A percentile compares a stretch with the other conserved stretches of the same genome.
phyloP scores from a whole-genome alignment of 1,140 invertebrate species.

The Drosophila eugracilis region DNA sequence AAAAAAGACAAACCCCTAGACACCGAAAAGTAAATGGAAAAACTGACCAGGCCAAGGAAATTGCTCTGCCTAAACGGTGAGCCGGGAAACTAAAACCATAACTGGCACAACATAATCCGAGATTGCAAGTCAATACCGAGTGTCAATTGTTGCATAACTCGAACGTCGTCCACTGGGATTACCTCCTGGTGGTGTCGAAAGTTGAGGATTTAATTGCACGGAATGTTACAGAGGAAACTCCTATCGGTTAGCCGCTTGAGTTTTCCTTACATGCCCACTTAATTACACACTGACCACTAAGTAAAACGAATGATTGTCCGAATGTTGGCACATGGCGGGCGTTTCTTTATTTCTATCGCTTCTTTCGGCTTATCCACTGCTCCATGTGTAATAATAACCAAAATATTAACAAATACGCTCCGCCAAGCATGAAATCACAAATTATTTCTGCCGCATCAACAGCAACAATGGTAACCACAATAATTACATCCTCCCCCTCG shows the following conservation, averaged over 20 bases:
- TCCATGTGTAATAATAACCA: slow-evolving; percentile 70
- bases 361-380: slow-evolving; percentile 16
- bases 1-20: slow-evolving; percentile 37
- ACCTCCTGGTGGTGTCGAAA: slow-evolving; percentile 16
- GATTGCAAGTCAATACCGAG: slow-evolving; percentile 47
- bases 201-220: slow-evolving; percentile 26
- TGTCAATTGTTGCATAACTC: slow-evolving; percentile 55
- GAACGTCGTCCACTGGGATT: slow-evolving; percentile 26
- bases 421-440: slow-evolving; percentile 77
- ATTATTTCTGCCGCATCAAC: slow-evolving; percentile 56
- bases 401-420: slow-evolving; percentile 83
- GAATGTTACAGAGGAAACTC: slow-evolving; percentile 12
- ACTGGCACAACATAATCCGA: slow-evolving; percentile 36
- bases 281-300: slow-evolving; percentile 27
- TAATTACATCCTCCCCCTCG: slow-evolving; percentile 35
- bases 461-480: slow-evolving; percentile 36
- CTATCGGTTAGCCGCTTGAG: slow-evolving; percentile 10
- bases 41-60: slow-evolving; percentile 52
- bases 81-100: slow-evolving; percentile 61
- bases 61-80: slow-evolving; percentile 54
- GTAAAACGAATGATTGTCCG: slow-evolving; percentile 34
- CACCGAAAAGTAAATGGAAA: slow-evolving; percentile 49
- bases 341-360: slow-evolving; percentile 38
- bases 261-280: slow-evolving; percentile 9
- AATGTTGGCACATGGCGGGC: slow-evolving; percentile 50